Evolutionary conservation across 2,888 invertebrate genomes (phyloP).

Genomic region (Heliconius hortense): DNA sequence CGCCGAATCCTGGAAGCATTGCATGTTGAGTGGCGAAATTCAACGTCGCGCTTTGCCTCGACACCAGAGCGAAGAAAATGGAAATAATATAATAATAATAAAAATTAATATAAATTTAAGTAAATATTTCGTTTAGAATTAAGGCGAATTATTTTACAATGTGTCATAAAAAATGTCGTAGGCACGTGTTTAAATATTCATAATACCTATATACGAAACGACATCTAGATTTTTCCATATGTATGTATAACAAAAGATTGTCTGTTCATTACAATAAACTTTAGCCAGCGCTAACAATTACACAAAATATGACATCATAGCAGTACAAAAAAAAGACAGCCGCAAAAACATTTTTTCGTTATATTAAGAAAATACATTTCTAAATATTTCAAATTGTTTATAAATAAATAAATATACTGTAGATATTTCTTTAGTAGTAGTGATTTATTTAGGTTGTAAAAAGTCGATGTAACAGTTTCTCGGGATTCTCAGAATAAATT

Average conservation of each 20-base stretch:
- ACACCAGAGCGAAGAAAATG: too few relatives aligned
- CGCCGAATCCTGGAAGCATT: too few relatives aligned
- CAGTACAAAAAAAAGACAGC: background rate
- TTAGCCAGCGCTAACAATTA: constrained; percentile 9
- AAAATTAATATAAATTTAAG: too few relatives aligned
- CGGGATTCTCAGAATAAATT: constrained; percentile 14
- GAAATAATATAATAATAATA: too few relatives aligned
- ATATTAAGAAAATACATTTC: constrained; percentile 1
- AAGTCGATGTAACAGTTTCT: background rate
- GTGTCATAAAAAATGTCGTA: background rate
- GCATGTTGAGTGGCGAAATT: too few relatives aligned
- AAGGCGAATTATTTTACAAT: too few relatives aligned
- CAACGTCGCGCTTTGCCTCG: too few relatives aligned
- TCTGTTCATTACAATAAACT: constrained; percentile 4
- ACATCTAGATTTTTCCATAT: background rate
- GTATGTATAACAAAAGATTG: constrained; percentile 13
- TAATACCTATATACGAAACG: background rate
- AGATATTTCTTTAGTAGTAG: background rate
- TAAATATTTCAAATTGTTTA: background rate
- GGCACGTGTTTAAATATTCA: background rate
- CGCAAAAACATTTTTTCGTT: constrained; percentile 11
- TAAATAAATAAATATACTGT: background rate
- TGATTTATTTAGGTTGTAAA: constrained; percentile 10
- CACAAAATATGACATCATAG: constrained; percentile 20
- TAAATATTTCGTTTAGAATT: too few relatives aligned